These are phyloP conservation scores for Amphilophus citrinellus DNA, from an alignment of 2,113 vertebrate species.

Conservation along the genomic window DNA sequence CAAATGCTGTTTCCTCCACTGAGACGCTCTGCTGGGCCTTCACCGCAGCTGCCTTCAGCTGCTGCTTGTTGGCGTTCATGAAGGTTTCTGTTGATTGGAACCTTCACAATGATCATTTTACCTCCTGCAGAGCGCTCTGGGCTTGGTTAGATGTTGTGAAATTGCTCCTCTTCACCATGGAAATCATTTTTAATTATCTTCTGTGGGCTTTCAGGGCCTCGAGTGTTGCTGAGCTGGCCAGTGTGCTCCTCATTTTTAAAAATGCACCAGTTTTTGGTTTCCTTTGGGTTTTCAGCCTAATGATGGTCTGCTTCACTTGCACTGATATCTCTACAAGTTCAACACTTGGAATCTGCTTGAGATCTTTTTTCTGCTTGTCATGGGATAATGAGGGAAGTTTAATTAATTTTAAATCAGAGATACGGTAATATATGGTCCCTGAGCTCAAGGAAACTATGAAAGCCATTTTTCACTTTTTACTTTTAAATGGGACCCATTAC, in stretches of 20 bases:
- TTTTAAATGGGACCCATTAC: too few species aligned
- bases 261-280: not conserved
- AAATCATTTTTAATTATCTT: not conserved
- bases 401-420: too few species aligned
- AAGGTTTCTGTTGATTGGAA: not conserved
- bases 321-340: not conserved
- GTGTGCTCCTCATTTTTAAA: not conserved
- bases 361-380: too few species aligned
- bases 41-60: not conserved
- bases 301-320: not conserved
- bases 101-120: not conserved
- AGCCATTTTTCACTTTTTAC: too few species aligned
- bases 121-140: not conserved
- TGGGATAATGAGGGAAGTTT: too few species aligned
- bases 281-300: not conserved
- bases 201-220: not conserved
- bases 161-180: not conserved
- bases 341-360: too few species aligned
- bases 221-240: not conserved
- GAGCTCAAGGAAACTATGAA: too few species aligned
- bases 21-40: too few species aligned
- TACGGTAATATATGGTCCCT: too few species aligned
- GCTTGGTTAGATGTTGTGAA: not conserved
- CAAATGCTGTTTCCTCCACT: not conserved
- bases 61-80: too few species aligned